Evolutionary conservation across 2,888 invertebrate genomes (phyloP).

Genomic region (Ophraella communa): DNA sequence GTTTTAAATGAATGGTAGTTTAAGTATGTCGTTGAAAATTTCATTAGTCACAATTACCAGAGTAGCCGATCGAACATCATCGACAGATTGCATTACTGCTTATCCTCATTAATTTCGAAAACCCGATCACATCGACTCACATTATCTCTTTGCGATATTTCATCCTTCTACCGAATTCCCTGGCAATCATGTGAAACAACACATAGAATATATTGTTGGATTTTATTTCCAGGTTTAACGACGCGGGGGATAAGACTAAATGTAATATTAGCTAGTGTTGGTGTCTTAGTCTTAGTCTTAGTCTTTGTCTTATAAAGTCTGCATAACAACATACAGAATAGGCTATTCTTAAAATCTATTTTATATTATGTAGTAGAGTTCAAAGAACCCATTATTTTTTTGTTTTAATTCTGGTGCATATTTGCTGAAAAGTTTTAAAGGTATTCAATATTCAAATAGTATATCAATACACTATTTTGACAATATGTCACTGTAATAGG

Average conservation of each 20-base stretch:
- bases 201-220: neutral
- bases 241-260: neutral
- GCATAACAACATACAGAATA: too few species aligned
- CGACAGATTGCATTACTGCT: neutral
- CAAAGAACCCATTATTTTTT: too few species aligned
- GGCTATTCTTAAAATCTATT: too few species aligned
- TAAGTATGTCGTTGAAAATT: neutral
- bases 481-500: too few species aligned
- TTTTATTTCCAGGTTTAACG: neutral
- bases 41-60: neutral
- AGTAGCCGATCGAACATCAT: neutral
- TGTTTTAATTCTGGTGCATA: too few species aligned
- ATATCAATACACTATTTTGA: too few species aligned
- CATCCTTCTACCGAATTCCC: neutral
- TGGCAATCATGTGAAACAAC: constrained; percentile 1
- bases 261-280: too few species aligned
- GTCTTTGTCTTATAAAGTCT: too few species aligned
- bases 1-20: neutral
- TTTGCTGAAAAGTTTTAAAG: too few species aligned
- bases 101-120: neutral
- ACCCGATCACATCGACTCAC: neutral
- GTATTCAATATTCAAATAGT: too few species aligned
- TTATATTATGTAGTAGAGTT: too few species aligned
- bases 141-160: neutral
- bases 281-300: too few species aligned